These are phyloP conservation scores for Polydrusus pterygomalis DNA, from an alignment of 2,888 invertebrate genomes.

Conservation along the genomic window DNA sequence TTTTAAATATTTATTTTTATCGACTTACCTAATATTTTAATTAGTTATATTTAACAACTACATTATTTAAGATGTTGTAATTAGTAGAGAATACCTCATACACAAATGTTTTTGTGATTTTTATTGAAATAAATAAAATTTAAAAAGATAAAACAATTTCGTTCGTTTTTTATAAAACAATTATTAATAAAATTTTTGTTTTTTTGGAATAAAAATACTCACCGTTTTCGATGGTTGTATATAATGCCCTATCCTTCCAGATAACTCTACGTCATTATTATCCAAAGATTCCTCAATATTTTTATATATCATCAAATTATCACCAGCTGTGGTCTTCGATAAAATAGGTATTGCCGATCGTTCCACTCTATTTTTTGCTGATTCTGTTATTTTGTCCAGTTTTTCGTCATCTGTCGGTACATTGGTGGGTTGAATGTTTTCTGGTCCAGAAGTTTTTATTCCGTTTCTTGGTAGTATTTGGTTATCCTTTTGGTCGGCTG, in stretches of 20 bases:
- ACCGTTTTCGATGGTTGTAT: constrained; percentile 77
- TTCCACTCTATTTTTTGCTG: constrained; percentile 54
- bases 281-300: constrained; percentile 75
- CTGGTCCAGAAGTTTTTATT: constrained; percentile 37
- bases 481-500: constrained; percentile 67
- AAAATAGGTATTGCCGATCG: constrained; percentile 71
- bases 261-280: constrained; percentile 73
- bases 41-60: too few species aligned
- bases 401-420: not conserved
- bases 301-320: constrained; percentile 75
- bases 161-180: too few species aligned
- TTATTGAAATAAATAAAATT: too few species aligned
- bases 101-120: too few species aligned
- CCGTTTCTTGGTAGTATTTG: constrained; percentile 10
- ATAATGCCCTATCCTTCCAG: constrained; percentile 68
- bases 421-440: constrained; percentile 47
- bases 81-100: too few species aligned
- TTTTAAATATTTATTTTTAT: too few species aligned
- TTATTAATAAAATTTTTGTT: too few species aligned
- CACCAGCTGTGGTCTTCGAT: constrained; percentile 73
- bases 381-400: not conserved
- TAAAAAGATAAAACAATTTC: too few species aligned
- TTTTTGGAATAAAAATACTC: not conserved
- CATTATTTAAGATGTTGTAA: too few species aligned
- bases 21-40: too few species aligned